Evolutionary conservation across 2,888 invertebrate species (phyloP).

Genomic region (Trissolcus brochymenae): DNA sequence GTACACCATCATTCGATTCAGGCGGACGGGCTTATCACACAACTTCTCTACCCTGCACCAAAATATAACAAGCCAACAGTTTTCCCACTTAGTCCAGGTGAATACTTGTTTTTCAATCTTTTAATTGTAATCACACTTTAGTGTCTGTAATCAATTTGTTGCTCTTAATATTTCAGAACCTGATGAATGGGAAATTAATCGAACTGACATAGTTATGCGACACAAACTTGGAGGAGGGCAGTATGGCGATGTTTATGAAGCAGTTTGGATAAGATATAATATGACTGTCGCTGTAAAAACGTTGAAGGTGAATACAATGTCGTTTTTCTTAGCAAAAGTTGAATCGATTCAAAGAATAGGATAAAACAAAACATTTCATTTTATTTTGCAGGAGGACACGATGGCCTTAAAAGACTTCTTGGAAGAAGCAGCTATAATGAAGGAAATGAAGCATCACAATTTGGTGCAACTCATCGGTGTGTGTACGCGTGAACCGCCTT

Average conservation of each 20-base stretch:
- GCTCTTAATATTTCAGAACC: slow-evolving; percentile 78
- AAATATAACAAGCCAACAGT: slow-evolving; percentile 97
- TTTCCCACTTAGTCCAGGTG: slow-evolving; percentile 91
- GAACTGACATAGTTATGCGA: slow-evolving; percentile 98
- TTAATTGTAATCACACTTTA: background rate
- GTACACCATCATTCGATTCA: slow-evolving; percentile 98
- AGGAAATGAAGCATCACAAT: slow-evolving; percentile 99
- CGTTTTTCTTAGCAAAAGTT: background rate
- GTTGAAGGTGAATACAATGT: slow-evolving; percentile 82
- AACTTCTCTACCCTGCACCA: slow-evolving; percentile 97
- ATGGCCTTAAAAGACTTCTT: slow-evolving; percentile 99
- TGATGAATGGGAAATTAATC: slow-evolving; percentile 98
- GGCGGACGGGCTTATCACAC: slow-evolving; percentile 97
- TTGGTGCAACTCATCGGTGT: slow-evolving; percentile 98
- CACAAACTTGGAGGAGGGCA: slow-evolving; percentile 97
- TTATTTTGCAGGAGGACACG: slow-evolving; percentile 87
- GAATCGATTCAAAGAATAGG: background rate
- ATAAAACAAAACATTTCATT: slow-evolving; percentile 4
- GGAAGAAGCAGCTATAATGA: slow-evolving; percentile 99
- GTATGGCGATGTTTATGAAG: slow-evolving; percentile 98
- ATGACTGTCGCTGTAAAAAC: slow-evolving; percentile 99
- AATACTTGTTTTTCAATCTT: background rate
- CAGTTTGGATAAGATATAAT: slow-evolving; percentile 95
- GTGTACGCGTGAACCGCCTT: slow-evolving; percentile 98
- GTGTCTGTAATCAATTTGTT: background rate